Evolutionary conservation across 2,113 vertebrate genomes (phyloP).

Genomic region (Spermophilus dauricus): DNA sequence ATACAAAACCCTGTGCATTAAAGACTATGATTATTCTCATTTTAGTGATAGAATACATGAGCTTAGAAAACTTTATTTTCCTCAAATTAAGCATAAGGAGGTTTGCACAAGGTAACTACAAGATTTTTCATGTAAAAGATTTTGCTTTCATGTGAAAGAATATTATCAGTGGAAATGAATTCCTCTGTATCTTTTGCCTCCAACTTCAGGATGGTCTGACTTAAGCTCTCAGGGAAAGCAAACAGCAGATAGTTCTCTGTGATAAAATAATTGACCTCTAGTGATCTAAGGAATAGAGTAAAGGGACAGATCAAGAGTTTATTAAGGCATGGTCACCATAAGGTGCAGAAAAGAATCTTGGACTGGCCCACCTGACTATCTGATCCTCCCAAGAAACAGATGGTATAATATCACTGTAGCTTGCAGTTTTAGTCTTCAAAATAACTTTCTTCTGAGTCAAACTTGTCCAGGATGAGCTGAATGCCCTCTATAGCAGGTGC

Average conservation of each 20-base stretch:
- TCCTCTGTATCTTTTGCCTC: neutral
- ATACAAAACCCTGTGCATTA: neutral
- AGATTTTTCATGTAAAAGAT: neutral
- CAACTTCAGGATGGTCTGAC: neutral
- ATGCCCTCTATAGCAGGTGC: too few species aligned
- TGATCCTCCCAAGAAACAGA: neutral
- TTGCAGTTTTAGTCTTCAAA: neutral
- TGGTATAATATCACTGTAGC: neutral
- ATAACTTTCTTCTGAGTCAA: neutral
- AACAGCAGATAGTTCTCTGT: rapidly evolving
- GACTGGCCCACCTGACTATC: neutral
- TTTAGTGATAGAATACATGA: neutral
- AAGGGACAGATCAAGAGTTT: neutral
- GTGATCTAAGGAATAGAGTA: neutral
- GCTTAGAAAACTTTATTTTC: neutral
- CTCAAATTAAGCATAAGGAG: neutral
- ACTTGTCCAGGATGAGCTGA: rapidly evolving
- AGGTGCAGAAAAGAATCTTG: neutral
- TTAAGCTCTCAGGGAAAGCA: neutral
- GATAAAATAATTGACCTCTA: neutral
- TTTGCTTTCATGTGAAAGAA: neutral
- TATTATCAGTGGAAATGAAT: neutral
- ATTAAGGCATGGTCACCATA: neutral
- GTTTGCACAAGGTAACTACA: neutral
- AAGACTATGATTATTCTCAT: neutral